Base-by-base conservation (phyloP, 2,888 invertebrate species). In the Neocrepidodera transversa region DNA sequence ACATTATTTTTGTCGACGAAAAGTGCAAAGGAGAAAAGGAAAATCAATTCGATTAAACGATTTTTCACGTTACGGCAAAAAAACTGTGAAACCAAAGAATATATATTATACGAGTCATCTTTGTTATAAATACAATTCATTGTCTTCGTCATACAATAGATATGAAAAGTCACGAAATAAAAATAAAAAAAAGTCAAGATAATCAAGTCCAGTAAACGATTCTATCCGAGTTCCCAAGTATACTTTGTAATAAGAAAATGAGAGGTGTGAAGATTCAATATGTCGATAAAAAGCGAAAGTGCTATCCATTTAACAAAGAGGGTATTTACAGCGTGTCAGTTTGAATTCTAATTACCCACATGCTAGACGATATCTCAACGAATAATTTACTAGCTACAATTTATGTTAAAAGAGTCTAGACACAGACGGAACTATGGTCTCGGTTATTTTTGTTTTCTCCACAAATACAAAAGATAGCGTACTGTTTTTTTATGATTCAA, bases 121-220 rank as follows among this genome's bases (percentile, higher is more conserved):
- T 32, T 17, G 38, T 8, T 38, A 38, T 38, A 38, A 38, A 38
- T 38, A 38, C 5, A 1, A 38, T n/a, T 17, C 38, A 38, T 38
- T 38, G 38, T 38, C 10, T 38, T 38, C 38, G 17, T 4, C 17
- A 30, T 10, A 38, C 38, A 38, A 38, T 38, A 38, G 35, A 35
- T 35, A 35, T 13, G 13, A 35, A 11, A 35, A 35, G 38, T 38
- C 16, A 38, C 17, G 38, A 38, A 35, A 38, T 38, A 17, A 38
- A 16, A 38, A 13, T 2, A 11, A 35, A 38, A 11, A 35, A 38
- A 38, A 38, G 13, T 17, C 10, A 8, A 4, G 8, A 38, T 17
- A 38, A 38, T 17, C 16, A 38, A 38, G 38, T 17, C 14, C 17
- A 17, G 17, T 17, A 38, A 38, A 38, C 38, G 17, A 38, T 38